phyloP scores from a whole-genome alignment of 2,888 invertebrate species.

The Mylabris sibirica region DNA sequence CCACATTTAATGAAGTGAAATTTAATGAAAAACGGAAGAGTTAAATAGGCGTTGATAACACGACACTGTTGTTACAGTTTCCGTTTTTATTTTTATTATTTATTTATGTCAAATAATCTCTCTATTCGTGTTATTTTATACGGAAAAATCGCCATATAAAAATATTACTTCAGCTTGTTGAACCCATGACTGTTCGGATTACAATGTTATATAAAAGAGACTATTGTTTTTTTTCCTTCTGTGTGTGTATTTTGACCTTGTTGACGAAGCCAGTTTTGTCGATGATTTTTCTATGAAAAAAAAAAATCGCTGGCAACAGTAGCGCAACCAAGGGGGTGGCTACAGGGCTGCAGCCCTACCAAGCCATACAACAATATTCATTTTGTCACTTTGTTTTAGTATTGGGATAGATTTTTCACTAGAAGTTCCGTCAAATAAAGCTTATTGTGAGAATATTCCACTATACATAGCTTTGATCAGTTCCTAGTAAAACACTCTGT shows the following conservation, averaged over 20 bases:
- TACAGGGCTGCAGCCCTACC: too few species aligned
- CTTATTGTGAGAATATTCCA: too few species aligned
- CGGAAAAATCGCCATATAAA: not conserved
- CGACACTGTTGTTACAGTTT: not conserved
- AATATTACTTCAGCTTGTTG: conserved; percentile 9
- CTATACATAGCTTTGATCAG: too few species aligned
- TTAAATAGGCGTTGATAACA: not conserved
- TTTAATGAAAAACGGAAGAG: not conserved
- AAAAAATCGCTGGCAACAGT: too few species aligned
- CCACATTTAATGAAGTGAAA: not conserved
- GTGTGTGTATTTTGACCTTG: conserved; percentile 36
- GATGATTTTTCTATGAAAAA: not conserved
- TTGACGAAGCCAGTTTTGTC: conserved; percentile 39
- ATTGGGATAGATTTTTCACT: too few species aligned
- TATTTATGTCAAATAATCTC: conserved; percentile 1
- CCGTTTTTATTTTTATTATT: not conserved
- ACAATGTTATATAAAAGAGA: conserved; percentile 34
- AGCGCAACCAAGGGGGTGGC: too few species aligned
- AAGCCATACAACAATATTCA: too few species aligned
- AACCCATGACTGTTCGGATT: conserved; percentile 13
- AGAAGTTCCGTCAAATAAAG: too few species aligned
- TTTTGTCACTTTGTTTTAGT: too few species aligned
- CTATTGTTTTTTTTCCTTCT: conserved; percentile 35
- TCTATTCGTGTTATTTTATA: not conserved
- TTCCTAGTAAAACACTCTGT: too few species aligned